Base-by-base conservation (phyloP, 2,113 vertebrate genomes). In the Tachycineta bicolor region DNA sequence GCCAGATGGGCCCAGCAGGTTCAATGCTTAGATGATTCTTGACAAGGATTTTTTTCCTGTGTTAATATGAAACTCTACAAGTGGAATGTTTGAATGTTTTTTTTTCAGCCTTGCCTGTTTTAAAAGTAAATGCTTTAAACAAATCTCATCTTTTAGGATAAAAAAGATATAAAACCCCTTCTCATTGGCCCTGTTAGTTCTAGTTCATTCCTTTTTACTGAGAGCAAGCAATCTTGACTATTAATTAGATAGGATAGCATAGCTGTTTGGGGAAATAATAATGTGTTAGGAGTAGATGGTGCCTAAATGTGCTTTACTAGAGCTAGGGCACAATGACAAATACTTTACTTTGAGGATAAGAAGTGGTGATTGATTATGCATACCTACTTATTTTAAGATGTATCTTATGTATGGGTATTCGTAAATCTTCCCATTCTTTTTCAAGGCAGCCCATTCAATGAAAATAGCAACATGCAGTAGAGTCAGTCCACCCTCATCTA, bases 401-500 rank as follows among this genome's bases (percentile, higher is more conserved):
- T 22, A 21, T 62, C 19, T 62, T 37, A 8, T 69, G 19, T n/a
- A 34, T 68, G 39, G 50, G 5, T 62, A 63, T 39, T 94, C 2
- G 3, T 80, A 89, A 81, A 67, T 78, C 20, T 80, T 67, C n/a
- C 23, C 0, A 0, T 82, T 82, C 87, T 86, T 95, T 96, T 91
- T 84, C 28, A 89, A 97, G 67, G 89, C 71, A 96, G 49, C 59
- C 85, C 82, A 95, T 96, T 96, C 83, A 87, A 89, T 91, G 70
- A 97, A 95, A 92, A 77, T 53, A 96, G 79, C 47, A 90, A 80
- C 43, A 50, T 49, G 37, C 37, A 37, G 37, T 37, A 37, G 37
- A 37, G 37, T 97, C 97, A 97, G 94, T 85, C 90, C 71, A 97
- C 24, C 85, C 96, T 97, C 90, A 95, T 97, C 88, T 96, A 95